phyloP scores from a whole-genome alignment of 2,797 vertebrate species.

The Huso huso region DNA sequence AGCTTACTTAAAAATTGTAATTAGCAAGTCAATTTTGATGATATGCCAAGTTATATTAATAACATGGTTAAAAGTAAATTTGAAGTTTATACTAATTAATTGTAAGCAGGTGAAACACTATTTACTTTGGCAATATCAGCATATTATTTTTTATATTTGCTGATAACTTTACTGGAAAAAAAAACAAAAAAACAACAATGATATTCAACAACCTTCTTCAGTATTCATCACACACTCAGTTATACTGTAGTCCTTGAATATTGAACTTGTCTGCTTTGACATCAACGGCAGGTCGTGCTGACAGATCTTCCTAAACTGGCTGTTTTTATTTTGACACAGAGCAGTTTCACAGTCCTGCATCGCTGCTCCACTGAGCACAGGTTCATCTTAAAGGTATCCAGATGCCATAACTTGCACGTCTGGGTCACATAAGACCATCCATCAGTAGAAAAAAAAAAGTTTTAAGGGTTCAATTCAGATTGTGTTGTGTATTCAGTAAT shows the following conservation, averaged over 20 bases:
- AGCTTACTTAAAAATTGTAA: no score
- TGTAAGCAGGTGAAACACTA: no score
- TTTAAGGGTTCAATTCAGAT: not conserved
- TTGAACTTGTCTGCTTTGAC: constrained; percentile 60
- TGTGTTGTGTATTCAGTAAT: constrained; percentile 46
- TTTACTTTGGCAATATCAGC: no score
- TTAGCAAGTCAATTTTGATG: no score
- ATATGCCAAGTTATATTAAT: no score
- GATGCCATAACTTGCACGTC: constrained; percentile 49
- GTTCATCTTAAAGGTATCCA: constrained; percentile 61
- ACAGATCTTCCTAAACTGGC: constrained; percentile 59
- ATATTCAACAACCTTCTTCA: constrained; percentile 21
- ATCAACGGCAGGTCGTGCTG: constrained; percentile 55
- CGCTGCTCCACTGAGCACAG: constrained; percentile 51
- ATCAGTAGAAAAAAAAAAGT: constrained; percentile 46
- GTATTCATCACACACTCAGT: constrained; percentile 42
- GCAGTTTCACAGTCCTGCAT: constrained; percentile 38
- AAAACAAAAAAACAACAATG: no score
- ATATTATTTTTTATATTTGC: no score
- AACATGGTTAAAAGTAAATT: no score
- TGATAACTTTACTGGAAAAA: no score
- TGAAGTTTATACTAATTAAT: no score
- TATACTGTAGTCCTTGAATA: constrained; percentile 51
- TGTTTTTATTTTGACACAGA: constrained; percentile 68
- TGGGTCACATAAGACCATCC: constrained; percentile 67